phyloP scores from a whole-genome alignment of 1,140 invertebrate species.

The Drosophila sechellia region DNA sequence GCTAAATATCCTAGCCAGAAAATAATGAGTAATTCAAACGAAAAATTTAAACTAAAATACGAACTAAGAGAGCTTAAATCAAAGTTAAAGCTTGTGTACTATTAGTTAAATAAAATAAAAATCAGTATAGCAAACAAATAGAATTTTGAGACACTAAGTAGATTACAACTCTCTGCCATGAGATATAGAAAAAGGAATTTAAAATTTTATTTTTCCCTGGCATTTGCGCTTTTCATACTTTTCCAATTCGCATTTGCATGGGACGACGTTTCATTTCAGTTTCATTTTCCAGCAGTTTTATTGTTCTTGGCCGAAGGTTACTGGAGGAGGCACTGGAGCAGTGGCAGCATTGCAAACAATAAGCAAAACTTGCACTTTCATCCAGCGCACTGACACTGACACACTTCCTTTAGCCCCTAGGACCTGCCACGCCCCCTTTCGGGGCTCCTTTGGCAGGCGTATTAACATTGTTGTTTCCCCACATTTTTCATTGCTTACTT shows the following conservation, averaged over 20 bases:
- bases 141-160: not conserved
- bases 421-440: slow-evolving; percentile 15
- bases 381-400: slow-evolving; percentile 33
- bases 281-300: slow-evolving; percentile 65
- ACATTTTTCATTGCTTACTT: slow-evolving; percentile 75
- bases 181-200: slow-evolving; percentile 42
- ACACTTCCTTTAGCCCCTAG: slow-evolving; percentile 17
- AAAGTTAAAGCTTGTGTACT: too few species aligned
- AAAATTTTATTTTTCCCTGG: slow-evolving; percentile 66
- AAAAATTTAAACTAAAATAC: too few species aligned
- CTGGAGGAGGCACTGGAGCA: slow-evolving; percentile 13
- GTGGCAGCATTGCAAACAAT: slow-evolving; percentile 47
- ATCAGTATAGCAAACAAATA: not conserved
- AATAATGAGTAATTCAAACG: too few species aligned
- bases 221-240: slow-evolving; percentile 60
- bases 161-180: slow-evolving; percentile 1
- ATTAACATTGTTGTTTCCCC: slow-evolving; percentile 65
- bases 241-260: slow-evolving; percentile 70
- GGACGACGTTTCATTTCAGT: slow-evolving; percentile 61
- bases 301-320: slow-evolving; percentile 74
- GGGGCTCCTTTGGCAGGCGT: slow-evolving; percentile 53
- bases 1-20: not conserved
- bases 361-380: slow-evolving; percentile 76
- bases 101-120: too few species aligned
- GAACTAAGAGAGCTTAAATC: too few species aligned